Evolutionary conservation across 2,797 vertebrate species (phyloP), one percentile per base, ranked within the genome.

Genomic region (Alectoris magna): DNA sequence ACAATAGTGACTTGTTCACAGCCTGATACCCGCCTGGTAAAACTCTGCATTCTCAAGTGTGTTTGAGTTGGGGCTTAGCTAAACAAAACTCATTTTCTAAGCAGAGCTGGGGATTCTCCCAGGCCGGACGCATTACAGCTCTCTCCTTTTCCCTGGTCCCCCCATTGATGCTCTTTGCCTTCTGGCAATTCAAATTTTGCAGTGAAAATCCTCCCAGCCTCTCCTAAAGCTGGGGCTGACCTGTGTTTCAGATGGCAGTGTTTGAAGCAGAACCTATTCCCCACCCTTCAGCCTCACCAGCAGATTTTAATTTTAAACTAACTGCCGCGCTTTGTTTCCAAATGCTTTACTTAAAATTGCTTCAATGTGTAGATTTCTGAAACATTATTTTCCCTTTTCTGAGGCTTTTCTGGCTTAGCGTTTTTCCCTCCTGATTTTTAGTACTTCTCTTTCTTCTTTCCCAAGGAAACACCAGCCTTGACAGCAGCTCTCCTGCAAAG

Each of bases 221-320:
- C 93, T 93, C 90, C 94, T 92, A 96, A 96, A 95, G 31, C 5
- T 5, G 68, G 74, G 24, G 22, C 91, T 96, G 94, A 92, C 94
- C 91, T 2, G 1, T 5, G 15, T 91, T 95, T 68, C 81, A 90
- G 95, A 75, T 55, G 1, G 2, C 2, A 15, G 39, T 60, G 77
- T 93, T 95, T 95, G 89, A 96, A 96, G 88, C 92, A 48, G 75
- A 88, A 88, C 72, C 62, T 84, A 31, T 70, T 95, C 64, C 51
- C 60, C 43, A 36, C 44, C 44, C 53, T 27, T 34, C 29, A 46
- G 36, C 34, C 76, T 49, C 84, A 87, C 91, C 95, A 97, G 95
- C 90, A 97, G 95, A 96, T 95, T 96, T 93, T 95, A 91, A 96
- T 97, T 96, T 95, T 58, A 64, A 95, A 67, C 87, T 62, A 90